phyloP scores from a whole-genome alignment of 92 coral and sea anemone genomes.

The Metridium senile region DNA sequence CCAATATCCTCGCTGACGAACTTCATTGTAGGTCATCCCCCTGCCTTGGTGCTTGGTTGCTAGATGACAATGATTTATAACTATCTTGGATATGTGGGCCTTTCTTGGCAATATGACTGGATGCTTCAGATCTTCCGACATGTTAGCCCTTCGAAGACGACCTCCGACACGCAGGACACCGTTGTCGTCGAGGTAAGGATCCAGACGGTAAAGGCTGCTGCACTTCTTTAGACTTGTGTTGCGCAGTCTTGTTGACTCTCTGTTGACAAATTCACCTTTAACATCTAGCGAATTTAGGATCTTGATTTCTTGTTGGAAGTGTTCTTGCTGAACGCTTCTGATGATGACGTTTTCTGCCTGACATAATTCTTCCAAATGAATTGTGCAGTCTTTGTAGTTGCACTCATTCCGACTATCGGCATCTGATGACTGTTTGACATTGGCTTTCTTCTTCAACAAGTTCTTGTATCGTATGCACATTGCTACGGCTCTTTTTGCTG shows the following conservation, averaged over 20 bases:
- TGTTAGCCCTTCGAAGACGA: constrained; percentile 41
- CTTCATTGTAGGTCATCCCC: constrained; percentile 60
- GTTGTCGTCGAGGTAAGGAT: constrained; percentile 29
- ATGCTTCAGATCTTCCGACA: constrained; percentile 24
- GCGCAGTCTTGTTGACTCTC: constrained; percentile 26
- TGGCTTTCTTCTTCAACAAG: not conserved
- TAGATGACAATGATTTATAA: constrained; percentile 31
- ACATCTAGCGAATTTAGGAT: not conserved
- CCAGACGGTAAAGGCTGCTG: constrained; percentile 37
- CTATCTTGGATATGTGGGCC: constrained; percentile 31
- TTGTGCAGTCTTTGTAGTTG: not conserved
- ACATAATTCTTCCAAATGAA: constrained; percentile 24
- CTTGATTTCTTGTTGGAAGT: constrained; percentile 26
- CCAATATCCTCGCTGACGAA: constrained; percentile 63
- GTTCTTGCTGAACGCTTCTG: constrained; percentile 15
- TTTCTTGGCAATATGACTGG: constrained; percentile 30
- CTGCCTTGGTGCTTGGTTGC: constrained; percentile 54
- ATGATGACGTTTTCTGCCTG: constrained; percentile 28
- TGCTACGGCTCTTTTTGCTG: constrained; percentile 52
- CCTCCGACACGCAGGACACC: constrained; percentile 51
- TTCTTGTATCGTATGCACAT: constrained; percentile 40
- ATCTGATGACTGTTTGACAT: not conserved
- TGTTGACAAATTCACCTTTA: constrained; percentile 11
- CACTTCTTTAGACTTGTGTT: constrained; percentile 30
- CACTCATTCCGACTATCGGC: not conserved